Percentiles rank a stretch among this genome's conserved stretches.
phyloP scores from a whole-genome alignment of 2,888 invertebrate species.

The Argyresthia albistria region DNA sequence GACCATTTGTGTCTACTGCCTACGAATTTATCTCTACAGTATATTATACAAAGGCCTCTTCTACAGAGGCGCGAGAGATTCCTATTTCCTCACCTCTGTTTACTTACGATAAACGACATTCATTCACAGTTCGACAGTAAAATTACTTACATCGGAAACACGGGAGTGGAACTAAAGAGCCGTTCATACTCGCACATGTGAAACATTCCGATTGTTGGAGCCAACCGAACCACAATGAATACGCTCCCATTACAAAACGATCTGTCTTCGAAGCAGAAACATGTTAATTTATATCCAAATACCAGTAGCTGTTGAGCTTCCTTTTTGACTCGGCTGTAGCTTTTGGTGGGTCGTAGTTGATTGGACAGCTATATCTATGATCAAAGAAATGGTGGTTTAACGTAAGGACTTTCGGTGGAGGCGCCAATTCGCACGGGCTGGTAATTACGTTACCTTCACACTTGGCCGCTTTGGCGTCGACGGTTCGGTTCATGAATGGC shows the following conservation, averaged over 20 bases:
- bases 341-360: not conserved
- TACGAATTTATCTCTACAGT: too few relatives aligned
- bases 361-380: constrained; percentile 11
- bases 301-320: too few relatives aligned
- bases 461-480: constrained; percentile 14
- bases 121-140: too few relatives aligned
- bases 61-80: too few relatives aligned
- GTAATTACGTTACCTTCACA: constrained; percentile 20
- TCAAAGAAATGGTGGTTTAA: constrained; percentile 16
- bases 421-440: constrained; percentile 14
- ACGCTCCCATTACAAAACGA: not conserved
- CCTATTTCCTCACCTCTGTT: too few relatives aligned
- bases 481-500: constrained; percentile 5
- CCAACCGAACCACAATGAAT: not conserved
- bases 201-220: not conserved
- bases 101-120: too few relatives aligned
- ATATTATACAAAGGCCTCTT: too few relatives aligned
- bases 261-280: not conserved
- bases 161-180: not conserved
- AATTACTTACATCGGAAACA: not conserved
- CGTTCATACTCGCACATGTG: not conserved
- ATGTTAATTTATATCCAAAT: constrained; percentile 17
- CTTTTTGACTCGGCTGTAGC: too few relatives aligned
- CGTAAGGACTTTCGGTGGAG: constrained; percentile 4
- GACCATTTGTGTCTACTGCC: too few relatives aligned